phyloP scores from a whole-genome alignment of 2,888 invertebrate genomes.

The Rhagonycha lutea region DNA sequence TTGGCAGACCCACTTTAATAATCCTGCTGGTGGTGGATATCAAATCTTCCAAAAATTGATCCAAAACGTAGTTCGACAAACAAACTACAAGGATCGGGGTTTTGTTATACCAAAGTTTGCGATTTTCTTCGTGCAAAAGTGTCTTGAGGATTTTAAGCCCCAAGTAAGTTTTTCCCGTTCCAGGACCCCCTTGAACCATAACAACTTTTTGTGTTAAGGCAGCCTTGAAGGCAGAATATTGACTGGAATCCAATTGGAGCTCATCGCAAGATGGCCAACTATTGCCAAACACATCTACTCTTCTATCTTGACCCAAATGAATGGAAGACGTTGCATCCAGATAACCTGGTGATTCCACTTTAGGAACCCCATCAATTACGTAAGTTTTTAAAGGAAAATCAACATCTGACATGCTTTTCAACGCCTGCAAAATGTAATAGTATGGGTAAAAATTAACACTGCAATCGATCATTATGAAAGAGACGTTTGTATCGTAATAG shows the following conservation, averaged over 20 bases:
- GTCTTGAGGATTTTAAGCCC: constrained; percentile 75
- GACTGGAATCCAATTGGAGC: constrained; percentile 67
- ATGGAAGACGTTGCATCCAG: constrained; percentile 32
- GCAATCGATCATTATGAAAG: constrained; percentile 72
- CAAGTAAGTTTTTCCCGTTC: constrained; percentile 83
- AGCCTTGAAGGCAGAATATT: constrained; percentile 67
- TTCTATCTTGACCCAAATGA: constrained; percentile 55
- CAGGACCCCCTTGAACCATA: constrained; percentile 86
- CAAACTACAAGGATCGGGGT: constrained; percentile 76
- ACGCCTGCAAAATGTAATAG: constrained; percentile 68
- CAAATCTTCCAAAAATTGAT: constrained; percentile 80
- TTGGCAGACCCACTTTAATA: constrained; percentile 72
- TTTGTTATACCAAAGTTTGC: constrained; percentile 50
- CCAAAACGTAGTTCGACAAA: constrained; percentile 85
- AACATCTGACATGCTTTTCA: constrained; percentile 62
- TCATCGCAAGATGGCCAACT: too few species aligned
- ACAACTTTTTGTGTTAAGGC: constrained; percentile 74
- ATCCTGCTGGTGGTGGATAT: constrained; percentile 62
- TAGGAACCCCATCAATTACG: constrained; percentile 60
- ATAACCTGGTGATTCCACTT: constrained; percentile 52
- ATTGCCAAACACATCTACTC: too few species aligned
- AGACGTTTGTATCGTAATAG: constrained; percentile 36
- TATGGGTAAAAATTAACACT: constrained; percentile 83
- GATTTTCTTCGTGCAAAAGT: constrained; percentile 63
- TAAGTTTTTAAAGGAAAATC: constrained; percentile 71